Evolutionary conservation across 1,140 invertebrate genomes (phyloP).

Genomic region (Pectinophora gossypiella): DNA sequence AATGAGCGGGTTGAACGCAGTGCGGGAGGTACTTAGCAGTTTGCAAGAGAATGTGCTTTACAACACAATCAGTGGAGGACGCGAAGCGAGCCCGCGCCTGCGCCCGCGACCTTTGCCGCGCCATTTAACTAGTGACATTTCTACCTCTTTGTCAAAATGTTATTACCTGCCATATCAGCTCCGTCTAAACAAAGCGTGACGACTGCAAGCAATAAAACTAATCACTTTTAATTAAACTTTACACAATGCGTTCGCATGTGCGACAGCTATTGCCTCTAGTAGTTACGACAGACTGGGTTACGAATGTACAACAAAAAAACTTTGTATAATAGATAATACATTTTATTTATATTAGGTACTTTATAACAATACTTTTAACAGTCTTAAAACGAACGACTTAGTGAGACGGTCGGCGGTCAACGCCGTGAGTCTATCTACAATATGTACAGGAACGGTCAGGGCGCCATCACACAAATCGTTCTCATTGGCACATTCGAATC

Average conservation of each 20-base stretch:
- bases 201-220: neutral
- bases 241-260: neutral
- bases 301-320: neutral
- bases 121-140: conserved; percentile 5
- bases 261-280: neutral
- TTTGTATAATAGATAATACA: conserved; percentile 48
- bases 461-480: conserved; percentile 2
- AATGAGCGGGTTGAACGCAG: neutral
- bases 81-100: too few relatives aligned
- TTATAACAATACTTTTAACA: conserved; percentile 74
- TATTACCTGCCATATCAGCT: neutral
- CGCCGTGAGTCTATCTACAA: conserved; percentile 56
- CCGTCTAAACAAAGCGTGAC: neutral
- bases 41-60: conserved; percentile 3
- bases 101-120: neutral
- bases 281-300: neutral
- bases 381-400: conserved; percentile 72
- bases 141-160: neutral
- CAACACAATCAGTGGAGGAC: conserved; percentile 2
- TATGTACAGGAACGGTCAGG: conserved; percentile 45
- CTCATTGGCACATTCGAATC: neutral
- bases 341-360: conserved; percentile 70
- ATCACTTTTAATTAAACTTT: neutral
- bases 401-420: conserved; percentile 50
- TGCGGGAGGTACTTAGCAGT: neutral